A percentile compares a stretch with the other conserved stretches of the same genome.
Evolutionary conservation across 1,140 invertebrate genomes (phyloP).

Genomic region (Lethrus apterus): DNA sequence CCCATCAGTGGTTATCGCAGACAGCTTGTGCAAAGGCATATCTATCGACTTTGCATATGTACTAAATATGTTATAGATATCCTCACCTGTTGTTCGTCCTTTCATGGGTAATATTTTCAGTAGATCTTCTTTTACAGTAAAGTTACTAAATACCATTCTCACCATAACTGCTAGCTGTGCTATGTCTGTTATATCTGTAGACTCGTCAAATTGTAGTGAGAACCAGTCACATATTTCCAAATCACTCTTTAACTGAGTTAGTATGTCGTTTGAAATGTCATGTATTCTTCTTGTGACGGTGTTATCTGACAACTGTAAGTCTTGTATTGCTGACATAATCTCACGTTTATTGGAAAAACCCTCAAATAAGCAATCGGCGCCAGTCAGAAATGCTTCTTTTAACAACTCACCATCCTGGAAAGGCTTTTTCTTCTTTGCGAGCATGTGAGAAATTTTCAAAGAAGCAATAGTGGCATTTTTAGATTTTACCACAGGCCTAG

Average conservation of each 20-base stretch:
- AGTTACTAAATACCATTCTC: too few relatives aligned
- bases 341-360: too few relatives aligned
- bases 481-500: too few relatives aligned
- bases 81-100: conserved; percentile 15
- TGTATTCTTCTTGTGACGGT: conserved; percentile 17
- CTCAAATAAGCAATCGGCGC: too few relatives aligned
- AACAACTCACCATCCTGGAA: conserved; percentile 17
- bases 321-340: conserved; percentile 19
- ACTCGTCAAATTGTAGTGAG: conserved; percentile 17
- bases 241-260: conserved; percentile 13
- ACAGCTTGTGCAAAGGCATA: conserved; percentile 18
- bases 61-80: conserved; percentile 20
- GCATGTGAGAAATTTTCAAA: conserved; percentile 16
- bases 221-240: conserved; percentile 15
- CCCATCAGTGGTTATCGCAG: conserved; percentile 19
- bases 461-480: conserved; percentile 1
- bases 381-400: too few relatives aligned
- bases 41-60: conserved; percentile 15
- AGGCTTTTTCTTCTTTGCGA: conserved; percentile 19
- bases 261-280: conserved; percentile 8
- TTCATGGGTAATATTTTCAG: conserved; percentile 6
- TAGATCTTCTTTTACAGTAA: conserved; percentile 9
- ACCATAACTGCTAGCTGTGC: conserved; percentile 15
- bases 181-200: conserved; percentile 15
- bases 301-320: conserved; percentile 15